Evolutionary conservation across 1,140 invertebrate genomes (phyloP).

Genomic region (Zophobas atratus): DNA sequence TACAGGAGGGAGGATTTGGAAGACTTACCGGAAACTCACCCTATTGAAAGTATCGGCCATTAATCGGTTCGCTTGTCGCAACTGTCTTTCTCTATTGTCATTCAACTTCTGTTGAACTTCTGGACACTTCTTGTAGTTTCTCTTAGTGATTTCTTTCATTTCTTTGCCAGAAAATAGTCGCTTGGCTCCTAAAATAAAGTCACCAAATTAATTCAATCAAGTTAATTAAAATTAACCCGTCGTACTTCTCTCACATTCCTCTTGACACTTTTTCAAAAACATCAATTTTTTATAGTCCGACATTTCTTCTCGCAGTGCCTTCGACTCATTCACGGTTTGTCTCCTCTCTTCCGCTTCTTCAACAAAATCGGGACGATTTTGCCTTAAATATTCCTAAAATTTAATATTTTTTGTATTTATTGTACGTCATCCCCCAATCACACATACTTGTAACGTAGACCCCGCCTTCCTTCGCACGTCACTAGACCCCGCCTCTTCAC

Average conservation of each 20-base stretch:
- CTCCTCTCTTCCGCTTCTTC: constrained; percentile 62
- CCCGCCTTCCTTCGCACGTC: too few relatives aligned
- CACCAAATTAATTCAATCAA: not conserved
- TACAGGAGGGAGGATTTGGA: too few relatives aligned
- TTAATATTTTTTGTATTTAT: too few relatives aligned
- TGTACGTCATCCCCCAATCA: not conserved
- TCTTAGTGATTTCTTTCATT: constrained; percentile 64
- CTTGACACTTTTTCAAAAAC: constrained; percentile 54
- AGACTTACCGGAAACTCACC: constrained; percentile 53
- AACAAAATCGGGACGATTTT: constrained; percentile 63
- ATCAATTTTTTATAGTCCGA: constrained; percentile 60
- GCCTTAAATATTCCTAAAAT: constrained; percentile 61
- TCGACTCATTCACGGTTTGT: constrained; percentile 58
- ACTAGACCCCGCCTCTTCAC: not conserved
- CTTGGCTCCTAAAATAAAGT: constrained; percentile 49
- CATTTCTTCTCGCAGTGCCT: constrained; percentile 59
- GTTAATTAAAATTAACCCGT: not conserved
- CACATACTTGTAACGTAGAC: constrained; percentile 39
- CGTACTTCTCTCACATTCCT: constrained; percentile 50
- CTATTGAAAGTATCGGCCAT: constrained; percentile 63
- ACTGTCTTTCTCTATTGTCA: constrained; percentile 54
- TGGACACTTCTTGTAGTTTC: constrained; percentile 64
- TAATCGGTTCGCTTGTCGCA: constrained; percentile 61
- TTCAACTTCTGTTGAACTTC: constrained; percentile 62
- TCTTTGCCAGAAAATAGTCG: constrained; percentile 61